A percentile compares a stretch with the other conserved stretches of the same genome.
These are phyloP conservation scores for Pocillopora grandis DNA, from an alignment of 92 coral and sea anemone genomes.

Conservation along the genomic window DNA sequence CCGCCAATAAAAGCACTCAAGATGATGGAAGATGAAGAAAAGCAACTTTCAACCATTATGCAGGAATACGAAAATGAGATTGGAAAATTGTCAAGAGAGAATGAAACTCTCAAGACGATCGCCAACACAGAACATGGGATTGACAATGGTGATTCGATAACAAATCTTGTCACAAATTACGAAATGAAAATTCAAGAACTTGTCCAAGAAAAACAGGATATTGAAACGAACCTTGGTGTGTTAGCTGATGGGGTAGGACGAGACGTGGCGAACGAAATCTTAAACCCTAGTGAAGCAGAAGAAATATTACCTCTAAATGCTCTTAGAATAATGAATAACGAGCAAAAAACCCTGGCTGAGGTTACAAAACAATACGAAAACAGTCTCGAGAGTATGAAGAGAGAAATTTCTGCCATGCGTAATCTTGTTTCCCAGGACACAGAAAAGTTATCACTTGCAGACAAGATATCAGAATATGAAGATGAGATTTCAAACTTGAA, in stretches of 20 bases:
- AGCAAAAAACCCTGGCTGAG: conserved; percentile 59
- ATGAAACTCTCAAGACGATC: conserved; percentile 24
- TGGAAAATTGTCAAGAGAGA: conserved; percentile 33
- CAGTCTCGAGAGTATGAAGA: conserved; percentile 48
- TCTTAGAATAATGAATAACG: conserved; percentile 53
- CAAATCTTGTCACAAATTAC: conserved; percentile 24
- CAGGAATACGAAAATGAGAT: conserved; percentile 57
- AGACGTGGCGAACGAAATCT: conserved; percentile 48
- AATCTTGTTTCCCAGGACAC: conserved; percentile 37
- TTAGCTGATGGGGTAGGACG: conserved; percentile 50
- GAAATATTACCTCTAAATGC: conserved; percentile 32
- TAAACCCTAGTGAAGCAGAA: conserved; percentile 18
- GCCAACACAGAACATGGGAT: conserved; percentile 15
- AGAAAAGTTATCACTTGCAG: conserved; percentile 42
- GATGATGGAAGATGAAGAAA: conserved; percentile 30
- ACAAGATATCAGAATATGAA: conserved; percentile 63
- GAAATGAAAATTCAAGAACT: conserved; percentile 55
- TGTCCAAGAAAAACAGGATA: conserved; percentile 37
- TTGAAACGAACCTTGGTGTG: conserved; percentile 28
- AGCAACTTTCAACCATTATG: conserved; percentile 29
- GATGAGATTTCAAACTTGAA: conserved; percentile 46
- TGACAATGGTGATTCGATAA: conserved; percentile 14
- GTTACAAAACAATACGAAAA: conserved; percentile 71
- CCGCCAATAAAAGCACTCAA: conserved; percentile 25
- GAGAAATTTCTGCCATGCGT: conserved; percentile 42